Conservation (phyloP, 2,888 invertebrate species). For the Pachymerium ferrugineum region DNA sequence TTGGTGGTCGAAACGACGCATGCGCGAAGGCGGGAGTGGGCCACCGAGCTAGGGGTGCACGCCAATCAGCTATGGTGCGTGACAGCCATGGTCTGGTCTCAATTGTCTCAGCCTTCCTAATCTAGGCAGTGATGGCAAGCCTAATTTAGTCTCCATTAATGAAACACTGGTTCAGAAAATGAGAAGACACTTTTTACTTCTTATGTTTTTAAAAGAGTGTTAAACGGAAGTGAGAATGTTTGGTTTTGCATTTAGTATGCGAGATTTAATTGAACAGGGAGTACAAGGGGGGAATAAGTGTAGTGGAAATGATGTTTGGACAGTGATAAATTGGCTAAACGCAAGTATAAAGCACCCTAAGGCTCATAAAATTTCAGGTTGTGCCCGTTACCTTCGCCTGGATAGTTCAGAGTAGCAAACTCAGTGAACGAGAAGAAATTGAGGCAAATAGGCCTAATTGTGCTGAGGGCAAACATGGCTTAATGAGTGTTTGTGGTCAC, state of each 20-base stretch:
- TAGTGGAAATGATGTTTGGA: conserved; percentile 27
- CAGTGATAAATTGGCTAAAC: conserved; percentile 25
- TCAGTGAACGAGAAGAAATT: conserved; percentile 6
- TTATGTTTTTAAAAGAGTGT: background rate
- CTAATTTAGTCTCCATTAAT: conserved; percentile 21
- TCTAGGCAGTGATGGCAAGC: background rate
- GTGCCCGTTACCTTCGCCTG: conserved; percentile 24
- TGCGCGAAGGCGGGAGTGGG: background rate
- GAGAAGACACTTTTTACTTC: too few relatives aligned
- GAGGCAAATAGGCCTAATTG: conserved; percentile 27
- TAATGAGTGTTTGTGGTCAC: conserved; percentile 27
- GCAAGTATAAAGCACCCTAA: conserved; percentile 16
- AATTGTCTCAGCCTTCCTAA: background rate
- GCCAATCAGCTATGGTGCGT: conserved; percentile 28
- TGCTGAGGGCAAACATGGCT: conserved; percentile 27
- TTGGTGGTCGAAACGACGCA: conserved; percentile 25
- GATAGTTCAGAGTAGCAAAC: conserved; percentile 14
- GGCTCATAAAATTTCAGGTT: conserved; percentile 27
- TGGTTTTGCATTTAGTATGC: background rate
- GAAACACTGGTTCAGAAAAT: too few relatives aligned
- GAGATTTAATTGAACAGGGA: background rate
- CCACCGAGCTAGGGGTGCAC: conserved; percentile 25
- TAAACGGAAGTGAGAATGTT: background rate
- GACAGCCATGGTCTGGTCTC: conserved; percentile 18
- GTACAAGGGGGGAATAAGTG: conserved; percentile 14